Base-by-base conservation (phyloP, 1,140 invertebrate genomes). In the Apis florea region DNA sequence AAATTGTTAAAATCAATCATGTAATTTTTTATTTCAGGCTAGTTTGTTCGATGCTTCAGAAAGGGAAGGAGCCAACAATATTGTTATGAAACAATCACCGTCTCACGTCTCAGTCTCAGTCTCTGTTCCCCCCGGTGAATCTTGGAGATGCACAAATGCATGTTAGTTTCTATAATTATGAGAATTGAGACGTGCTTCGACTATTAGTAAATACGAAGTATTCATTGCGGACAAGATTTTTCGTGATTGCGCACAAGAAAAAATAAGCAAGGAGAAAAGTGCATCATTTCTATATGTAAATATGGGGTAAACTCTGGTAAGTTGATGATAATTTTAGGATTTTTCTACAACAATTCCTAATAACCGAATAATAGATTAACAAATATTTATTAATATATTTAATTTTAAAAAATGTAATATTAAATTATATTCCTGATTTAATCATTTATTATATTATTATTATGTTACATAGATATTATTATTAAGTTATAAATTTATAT, bases 41-140 rank as follows among this genome's bases (percentile, higher is more conserved):
- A 92, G 91, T 82, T 79, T 92, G 67, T 92, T 92, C 76, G 91
- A 92, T 71, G 90, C 90, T 59, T 90, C 92, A 11, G 92, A 92
- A 68, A 87, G 90, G 77, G 89, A 91, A 85, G 88, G 88, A n/a
- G 87, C 90, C 31, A 85, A 89, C 72, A 91, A 89, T 53, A 82
- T 92, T 12, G 91, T 92, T 59, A 92, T 61, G 59, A 9, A n/a
- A 0, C n/a, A 61, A 9, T n/a, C 13, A 61, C 59, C 24, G 24
- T 26, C 59, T 61, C 59, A 26, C 24, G 24, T 9, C 59, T 61
- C 24, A 90, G 79, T 90, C 89, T 64, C 88, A 88, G 69, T 91
- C 86, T 11, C 89, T 88, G 21, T 91, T 90, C 51, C 90, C 91
- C 21, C 91, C 89, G 90, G 87, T 51, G 92, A 92, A 61, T 88